These are phyloP conservation scores for Petromus typicus DNA, from an alignment of 2,113 vertebrate species.

Conservation along the genomic window DNA sequence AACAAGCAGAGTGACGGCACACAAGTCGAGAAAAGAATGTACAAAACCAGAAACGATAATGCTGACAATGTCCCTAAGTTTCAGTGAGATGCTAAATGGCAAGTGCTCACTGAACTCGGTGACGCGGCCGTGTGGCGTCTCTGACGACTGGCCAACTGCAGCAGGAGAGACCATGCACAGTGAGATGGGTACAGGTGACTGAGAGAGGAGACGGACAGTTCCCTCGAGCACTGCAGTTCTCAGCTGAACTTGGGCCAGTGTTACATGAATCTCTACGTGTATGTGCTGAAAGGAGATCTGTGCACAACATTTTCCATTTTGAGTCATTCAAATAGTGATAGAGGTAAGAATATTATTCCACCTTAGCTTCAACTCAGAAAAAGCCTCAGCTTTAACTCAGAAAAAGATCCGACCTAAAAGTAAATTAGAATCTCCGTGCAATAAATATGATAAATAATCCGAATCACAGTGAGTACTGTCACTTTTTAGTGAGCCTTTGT, in stretches of 20 bases:
- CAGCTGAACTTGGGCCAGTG: neutral
- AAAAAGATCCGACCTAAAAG: slow-evolving; percentile 18
- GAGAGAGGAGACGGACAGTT: neutral
- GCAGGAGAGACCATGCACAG: neutral
- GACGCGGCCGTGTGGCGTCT: neutral
- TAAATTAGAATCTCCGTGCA: neutral
- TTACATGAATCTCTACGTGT: neutral
- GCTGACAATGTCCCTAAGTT: accelerated
- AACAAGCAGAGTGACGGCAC: neutral
- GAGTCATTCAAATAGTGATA: neutral
- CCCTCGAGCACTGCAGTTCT: neutral
- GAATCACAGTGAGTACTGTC: neutral
- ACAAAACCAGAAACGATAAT: neutral
- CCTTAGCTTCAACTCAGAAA: neutral
- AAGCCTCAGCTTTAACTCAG: neutral
- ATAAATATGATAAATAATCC: neutral
- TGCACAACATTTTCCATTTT: neutral
- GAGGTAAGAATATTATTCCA: neutral
- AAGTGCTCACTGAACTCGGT: neutral
- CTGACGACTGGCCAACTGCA: neutral
- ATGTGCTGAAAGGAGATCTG: neutral
- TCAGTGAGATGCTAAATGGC: neutral
- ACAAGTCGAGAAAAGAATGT: neutral
- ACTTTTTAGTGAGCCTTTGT: neutral
- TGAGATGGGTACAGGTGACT: neutral